phyloP scores from a whole-genome alignment of 2,888 invertebrate genomes.

The Boloria selene region DNA sequence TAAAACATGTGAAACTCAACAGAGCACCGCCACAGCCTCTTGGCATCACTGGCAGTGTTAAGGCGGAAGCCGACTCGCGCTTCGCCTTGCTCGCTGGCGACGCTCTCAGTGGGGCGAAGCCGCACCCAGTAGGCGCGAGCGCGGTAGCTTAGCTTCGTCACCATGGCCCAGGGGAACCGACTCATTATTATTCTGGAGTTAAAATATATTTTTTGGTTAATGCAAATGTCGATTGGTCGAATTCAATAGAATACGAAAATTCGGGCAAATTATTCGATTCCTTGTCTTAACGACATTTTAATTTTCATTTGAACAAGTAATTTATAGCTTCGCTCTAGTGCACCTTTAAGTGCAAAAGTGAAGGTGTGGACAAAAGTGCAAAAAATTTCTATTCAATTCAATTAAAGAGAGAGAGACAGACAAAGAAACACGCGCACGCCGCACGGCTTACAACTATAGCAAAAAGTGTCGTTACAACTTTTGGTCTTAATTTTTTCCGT shows the following conservation, averaged over 20 bases:
- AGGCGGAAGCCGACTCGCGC: conserved; percentile 95
- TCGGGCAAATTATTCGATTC: background rate
- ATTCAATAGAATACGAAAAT: background rate
- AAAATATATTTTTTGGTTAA: background rate
- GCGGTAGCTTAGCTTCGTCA: conserved; percentile 98
- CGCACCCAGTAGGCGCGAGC: conserved; percentile 96
- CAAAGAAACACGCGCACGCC: too few relatives aligned
- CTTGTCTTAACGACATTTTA: background rate
- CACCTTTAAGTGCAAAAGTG: too few relatives aligned
- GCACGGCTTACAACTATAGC: too few relatives aligned
- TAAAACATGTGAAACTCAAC: conserved; percentile 99
- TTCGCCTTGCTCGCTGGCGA: conserved; percentile 96
- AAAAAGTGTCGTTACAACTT: too few relatives aligned
- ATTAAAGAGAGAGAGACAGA: too few relatives aligned
- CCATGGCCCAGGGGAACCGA: conserved; percentile 99
- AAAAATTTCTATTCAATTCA: too few relatives aligned
- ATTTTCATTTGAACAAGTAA: too few relatives aligned
- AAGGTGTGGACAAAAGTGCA: too few relatives aligned
- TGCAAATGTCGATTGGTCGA: background rate
- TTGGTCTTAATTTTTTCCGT: too few relatives aligned
- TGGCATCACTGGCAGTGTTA: conserved; percentile 90
- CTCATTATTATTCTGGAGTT: conserved; percentile 86
- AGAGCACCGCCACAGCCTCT: conserved; percentile 97
- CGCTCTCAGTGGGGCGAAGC: conserved; percentile 96
- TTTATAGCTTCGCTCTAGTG: too few relatives aligned